These are phyloP conservation scores for Brachyistius frenatus DNA, from an alignment of 2,113 vertebrate genomes.

Conservation along the genomic window DNA sequence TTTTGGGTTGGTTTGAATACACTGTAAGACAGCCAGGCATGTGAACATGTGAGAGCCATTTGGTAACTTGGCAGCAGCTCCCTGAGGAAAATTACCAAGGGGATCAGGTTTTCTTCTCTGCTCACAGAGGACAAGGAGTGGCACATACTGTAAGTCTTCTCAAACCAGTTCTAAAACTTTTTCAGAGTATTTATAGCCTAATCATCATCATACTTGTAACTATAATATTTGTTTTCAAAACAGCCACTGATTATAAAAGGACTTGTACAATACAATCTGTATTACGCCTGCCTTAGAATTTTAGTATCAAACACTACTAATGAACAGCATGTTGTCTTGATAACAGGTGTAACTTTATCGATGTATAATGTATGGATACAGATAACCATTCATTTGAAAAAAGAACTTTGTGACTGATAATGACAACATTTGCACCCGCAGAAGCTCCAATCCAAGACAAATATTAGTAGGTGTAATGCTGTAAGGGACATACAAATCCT, in stretches of 20 bases:
- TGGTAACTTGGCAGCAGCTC: too few species aligned
- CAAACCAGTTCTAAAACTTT: background rate
- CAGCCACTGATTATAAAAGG: background rate
- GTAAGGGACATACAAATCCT: background rate
- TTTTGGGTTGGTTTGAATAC: background rate
- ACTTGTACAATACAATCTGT: too few species aligned
- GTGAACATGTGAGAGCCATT: background rate
- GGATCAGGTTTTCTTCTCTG: too few species aligned
- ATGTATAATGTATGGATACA: too few species aligned
- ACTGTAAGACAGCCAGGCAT: background rate
- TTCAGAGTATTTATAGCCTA: background rate
- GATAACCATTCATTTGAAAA: too few species aligned
- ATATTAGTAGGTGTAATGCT: background rate
- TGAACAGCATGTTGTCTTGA: too few species aligned
- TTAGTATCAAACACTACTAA: too few species aligned
- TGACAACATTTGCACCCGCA: background rate
- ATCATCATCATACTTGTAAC: background rate
- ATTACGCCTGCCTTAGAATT: too few species aligned
- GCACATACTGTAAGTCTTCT: background rate
- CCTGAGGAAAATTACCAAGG: too few species aligned
- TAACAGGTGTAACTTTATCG: too few species aligned
- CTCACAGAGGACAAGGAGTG: background rate
- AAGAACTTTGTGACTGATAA: too few species aligned
- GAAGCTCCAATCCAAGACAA: background rate
- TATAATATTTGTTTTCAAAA: background rate